Base-by-base conservation (phyloP, 2,797 vertebrate genomes). In the Phylloscopus collybita region DNA sequence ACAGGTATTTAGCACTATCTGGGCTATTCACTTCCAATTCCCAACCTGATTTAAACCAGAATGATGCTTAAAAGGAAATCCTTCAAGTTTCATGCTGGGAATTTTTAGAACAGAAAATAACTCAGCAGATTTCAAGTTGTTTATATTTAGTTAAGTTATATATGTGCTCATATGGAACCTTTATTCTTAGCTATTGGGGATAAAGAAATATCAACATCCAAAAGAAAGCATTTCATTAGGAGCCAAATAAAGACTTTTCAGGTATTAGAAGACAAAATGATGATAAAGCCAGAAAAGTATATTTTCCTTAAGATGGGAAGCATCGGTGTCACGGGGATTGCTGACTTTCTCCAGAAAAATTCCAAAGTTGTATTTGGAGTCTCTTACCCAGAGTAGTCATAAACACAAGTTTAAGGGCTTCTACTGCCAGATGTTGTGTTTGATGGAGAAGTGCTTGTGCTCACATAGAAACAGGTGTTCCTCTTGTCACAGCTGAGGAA, bases 401-500 rank as follows among this genome's bases (percentile, higher is more conserved):
- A 32, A 90, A 47, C 47, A 51, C 16, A 69, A 74, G n/a, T 83
- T 83, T 16, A 80, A 90, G 75, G 64, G 65, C 34, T 90, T 42
- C 47, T 27, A 1, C 60, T 61, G 53, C 69, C 96, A 95, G 87
- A 69, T 90, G 81, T 44, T 49, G 26, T 78, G 45, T 93, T 62
- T 61, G 70, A 91, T 40, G 49, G 71, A 84, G 42, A 16, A 87
- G 51, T 7, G 27, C 67, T 66, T 16, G 70, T 89, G 65, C 65
- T 96, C 61, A 32, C 56, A 65, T 49, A 93, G 49, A 64, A 70
- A 71, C 67, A 82, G 72, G 61, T 80, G 72, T 27, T 92, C 56
- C 69, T 78, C 91, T 57, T 20, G 80, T 91, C 81, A 75, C 32
- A 79, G 59, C 47, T 16, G 56, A 92, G 80, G 80, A 94, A 89